phyloP scores from a whole-genome alignment of 2,113 vertebrate species.

The Mus spicilegus region DNA sequence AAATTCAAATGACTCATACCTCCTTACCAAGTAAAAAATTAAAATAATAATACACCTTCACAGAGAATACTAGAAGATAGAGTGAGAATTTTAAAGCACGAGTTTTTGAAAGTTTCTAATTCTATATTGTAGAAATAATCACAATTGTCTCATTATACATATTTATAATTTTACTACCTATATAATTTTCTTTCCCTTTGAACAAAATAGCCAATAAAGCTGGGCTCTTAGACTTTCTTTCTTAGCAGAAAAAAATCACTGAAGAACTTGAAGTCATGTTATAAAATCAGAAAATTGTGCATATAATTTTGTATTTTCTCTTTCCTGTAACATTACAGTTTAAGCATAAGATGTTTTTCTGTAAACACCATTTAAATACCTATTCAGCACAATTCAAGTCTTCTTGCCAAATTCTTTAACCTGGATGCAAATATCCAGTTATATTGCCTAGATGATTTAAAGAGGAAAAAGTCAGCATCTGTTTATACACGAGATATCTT shows the following conservation, averaged over 20 bases:
- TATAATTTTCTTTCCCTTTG: not conserved
- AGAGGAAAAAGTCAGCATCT: constrained; percentile 33
- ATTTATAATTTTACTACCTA: not conserved
- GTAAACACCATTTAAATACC: constrained; percentile 43
- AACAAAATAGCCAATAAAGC: not conserved
- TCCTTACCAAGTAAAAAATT: not conserved
- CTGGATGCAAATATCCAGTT: constrained; percentile 48
- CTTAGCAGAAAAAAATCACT: not conserved
- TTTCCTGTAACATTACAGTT: not conserved
- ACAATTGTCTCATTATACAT: not conserved
- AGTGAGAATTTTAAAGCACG: not conserved
- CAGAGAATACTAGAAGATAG: not conserved
- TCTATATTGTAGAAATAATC: not conserved
- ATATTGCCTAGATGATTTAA: constrained; percentile 54
- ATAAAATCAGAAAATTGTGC: not conserved
- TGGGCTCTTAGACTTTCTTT: not conserved
- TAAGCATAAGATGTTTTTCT: constrained; percentile 47
- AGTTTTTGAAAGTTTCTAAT: not conserved
- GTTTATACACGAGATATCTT: constrained; percentile 52
- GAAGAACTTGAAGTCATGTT: constrained; percentile 11
- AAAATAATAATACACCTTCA: not conserved
- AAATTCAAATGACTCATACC: not conserved
- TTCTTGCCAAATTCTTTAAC: constrained; percentile 21
- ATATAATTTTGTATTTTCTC: constrained; percentile 21
- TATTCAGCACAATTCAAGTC: constrained; percentile 16